Base-by-base conservation (phyloP, 2,797 vertebrate genomes). In the Hapalemur alaotrensis region DNA sequence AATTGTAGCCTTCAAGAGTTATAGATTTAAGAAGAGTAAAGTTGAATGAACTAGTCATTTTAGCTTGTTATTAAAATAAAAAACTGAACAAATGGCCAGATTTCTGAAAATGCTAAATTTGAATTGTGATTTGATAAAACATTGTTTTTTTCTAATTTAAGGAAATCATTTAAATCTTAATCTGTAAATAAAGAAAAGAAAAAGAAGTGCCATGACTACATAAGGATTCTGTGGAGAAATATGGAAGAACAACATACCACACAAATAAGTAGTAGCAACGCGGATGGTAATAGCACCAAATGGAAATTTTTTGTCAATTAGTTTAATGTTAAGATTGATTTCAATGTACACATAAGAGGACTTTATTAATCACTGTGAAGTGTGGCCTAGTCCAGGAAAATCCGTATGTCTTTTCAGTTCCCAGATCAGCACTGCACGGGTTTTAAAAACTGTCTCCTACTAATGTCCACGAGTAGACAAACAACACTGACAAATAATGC, bases 261-360 rank as follows among this genome's bases (percentile, higher is more conserved):
- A 81, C 20, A 79, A 65, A 70, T 92, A 89, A 94, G 72, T 41
- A 79, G 65, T 38, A 93, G 54, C 80, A 92, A 89, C 75, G 54
- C 84, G 54, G 23, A 38, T 69, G 61, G 2, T 76, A 65, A 83
- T 65, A 89, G 46, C 57, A 41, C 15, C 57, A 89, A 69, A 67
- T 28, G 38, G 89, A 91, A 83, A 2, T 57, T 80, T 84, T 93
- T 94, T 28, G 10, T 79, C 75, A 89, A 11, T 93, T 72, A 94
- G n/a, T 78, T 96, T 93, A 89, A 90, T 90, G 20, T 95, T 70
- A 96, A 86, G 57, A 85, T 79, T 85, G 86, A 95, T 94, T 82
- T 94, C 59, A 93, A 73, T 0, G 2, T 67, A 89, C 72, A 89
- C 6, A 35, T 65, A 84, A 76, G 23, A 92, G 14, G 57, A 67